Evolutionary conservation across 2,113 vertebrate species (phyloP).

Genomic region (Larimichthys crocea): DNA sequence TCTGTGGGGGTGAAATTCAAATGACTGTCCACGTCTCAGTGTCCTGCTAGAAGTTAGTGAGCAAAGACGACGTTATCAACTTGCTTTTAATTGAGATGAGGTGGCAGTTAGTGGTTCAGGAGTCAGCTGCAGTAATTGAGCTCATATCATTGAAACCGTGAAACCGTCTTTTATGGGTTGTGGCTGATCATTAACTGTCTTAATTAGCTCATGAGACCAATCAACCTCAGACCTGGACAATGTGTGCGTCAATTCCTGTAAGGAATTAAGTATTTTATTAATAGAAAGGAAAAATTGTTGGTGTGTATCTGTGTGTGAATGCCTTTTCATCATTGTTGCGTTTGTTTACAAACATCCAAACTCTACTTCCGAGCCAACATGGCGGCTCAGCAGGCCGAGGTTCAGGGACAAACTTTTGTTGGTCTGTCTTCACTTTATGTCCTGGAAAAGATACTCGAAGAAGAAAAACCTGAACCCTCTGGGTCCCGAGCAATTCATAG

Average conservation of each 20-base stretch:
- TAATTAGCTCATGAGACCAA: conserved; percentile 73
- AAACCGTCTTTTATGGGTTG: conserved; percentile 57
- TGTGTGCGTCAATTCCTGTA: conserved; percentile 67
- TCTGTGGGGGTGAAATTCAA: background rate
- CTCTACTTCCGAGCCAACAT: background rate
- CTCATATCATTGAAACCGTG: conserved; percentile 78
- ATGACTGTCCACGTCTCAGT: background rate
- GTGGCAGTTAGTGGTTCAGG: conserved; percentile 37
- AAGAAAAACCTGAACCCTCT: background rate
- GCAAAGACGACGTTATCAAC: background rate
- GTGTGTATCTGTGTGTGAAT: background rate
- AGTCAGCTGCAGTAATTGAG: conserved; percentile 70
- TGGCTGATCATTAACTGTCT: conserved; percentile 66
- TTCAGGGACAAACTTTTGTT: background rate
- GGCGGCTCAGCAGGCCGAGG: background rate
- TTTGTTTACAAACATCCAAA: conserved; percentile 29
- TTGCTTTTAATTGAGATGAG: conserved; percentile 58
- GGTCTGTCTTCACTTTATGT: background rate
- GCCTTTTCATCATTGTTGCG: background rate
- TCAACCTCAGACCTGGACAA: conserved; percentile 78
- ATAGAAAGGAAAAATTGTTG: conserved; percentile 31
- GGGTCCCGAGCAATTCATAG: no score
- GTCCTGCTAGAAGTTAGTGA: conserved; percentile 38
- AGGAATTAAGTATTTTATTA: conserved; percentile 67
- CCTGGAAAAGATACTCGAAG: background rate